These are phyloP conservation scores for Drosophila birchii DNA, from an alignment of 2,888 invertebrate genomes.

Conservation along the genomic window DNA sequence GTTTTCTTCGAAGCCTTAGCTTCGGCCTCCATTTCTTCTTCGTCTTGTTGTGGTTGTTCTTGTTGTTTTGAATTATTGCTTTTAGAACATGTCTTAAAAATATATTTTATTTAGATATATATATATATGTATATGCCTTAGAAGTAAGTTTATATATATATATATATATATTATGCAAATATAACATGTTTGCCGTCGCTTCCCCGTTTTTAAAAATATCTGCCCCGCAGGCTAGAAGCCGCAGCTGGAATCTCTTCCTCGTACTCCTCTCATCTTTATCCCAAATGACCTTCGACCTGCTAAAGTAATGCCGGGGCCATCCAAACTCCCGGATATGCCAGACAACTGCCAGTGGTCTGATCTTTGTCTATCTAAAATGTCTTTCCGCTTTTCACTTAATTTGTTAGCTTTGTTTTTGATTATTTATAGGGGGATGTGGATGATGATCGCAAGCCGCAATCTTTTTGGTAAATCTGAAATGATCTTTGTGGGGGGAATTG, in stretches of 20 bases:
- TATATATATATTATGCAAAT: conserved; percentile 65
- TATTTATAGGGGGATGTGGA: conserved; percentile 48
- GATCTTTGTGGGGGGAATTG: conserved; percentile 15
- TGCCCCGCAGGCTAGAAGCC: conserved; percentile 33
- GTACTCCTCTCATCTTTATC: conserved; percentile 4
- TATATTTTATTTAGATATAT: conserved; percentile 63
- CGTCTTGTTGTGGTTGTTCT: conserved; percentile 46
- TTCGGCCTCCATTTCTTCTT: conserved; percentile 22
- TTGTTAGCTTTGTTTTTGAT: conserved; percentile 48
- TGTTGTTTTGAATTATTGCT: conserved; percentile 84
- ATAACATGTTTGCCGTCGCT: conserved; percentile 61
- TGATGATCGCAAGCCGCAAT: conserved; percentile 17
- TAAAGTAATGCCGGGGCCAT: conserved; percentile 53
- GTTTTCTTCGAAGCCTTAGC: conserved; percentile 39
- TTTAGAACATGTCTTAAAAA: conserved; percentile 84
- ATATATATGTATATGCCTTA: conserved; percentile 61
- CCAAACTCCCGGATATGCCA: conserved; percentile 40
- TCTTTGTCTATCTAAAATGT: conserved; percentile 76
- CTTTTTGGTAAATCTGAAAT: conserved; percentile 32
- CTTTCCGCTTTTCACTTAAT: conserved; percentile 27
- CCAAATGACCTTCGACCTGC: conserved; percentile 32
- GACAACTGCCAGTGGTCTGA: conserved; percentile 40
- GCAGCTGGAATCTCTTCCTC: conserved; percentile 46
- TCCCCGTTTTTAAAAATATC: conserved; percentile 44
- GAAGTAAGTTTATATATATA: conserved; percentile 43